Conservation (phyloP, 2,888 invertebrate genomes). For the Abrostola tripartita region DNA sequence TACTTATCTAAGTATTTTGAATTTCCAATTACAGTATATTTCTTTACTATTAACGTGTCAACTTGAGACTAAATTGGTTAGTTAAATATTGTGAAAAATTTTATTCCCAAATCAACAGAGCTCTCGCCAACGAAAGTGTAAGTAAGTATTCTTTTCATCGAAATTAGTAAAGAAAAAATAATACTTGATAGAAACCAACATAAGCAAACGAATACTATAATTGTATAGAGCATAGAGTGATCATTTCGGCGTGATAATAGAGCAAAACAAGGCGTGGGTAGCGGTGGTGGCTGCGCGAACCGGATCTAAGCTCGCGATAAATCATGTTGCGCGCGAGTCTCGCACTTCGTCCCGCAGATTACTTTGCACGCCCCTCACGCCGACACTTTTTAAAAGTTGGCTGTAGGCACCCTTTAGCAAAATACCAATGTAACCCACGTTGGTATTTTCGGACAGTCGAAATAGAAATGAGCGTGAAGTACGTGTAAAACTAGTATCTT, state of each 20-base stretch:
- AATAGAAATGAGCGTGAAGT: not conserved
- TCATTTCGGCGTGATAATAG: conserved; percentile 82
- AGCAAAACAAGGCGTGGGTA: conserved; percentile 82
- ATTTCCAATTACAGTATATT: conserved; percentile 32
- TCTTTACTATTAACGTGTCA: conserved; percentile 24
- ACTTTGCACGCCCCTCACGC: conserved; percentile 53
- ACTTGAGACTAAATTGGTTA: conserved; percentile 11
- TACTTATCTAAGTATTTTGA: conserved; percentile 29
- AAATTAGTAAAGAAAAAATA: conserved; percentile 14
- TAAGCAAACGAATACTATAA: conserved; percentile 65
- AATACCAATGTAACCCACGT: not conserved
- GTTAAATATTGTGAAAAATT: conserved; percentile 18
- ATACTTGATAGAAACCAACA: conserved; percentile 58
- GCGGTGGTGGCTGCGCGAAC: conserved; percentile 74
- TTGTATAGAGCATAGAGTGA: conserved; percentile 72
- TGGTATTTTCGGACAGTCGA: not conserved
- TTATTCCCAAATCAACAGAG: conserved; percentile 26
- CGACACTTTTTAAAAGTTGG: conserved; percentile 51
- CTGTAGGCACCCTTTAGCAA: conserved; percentile 18
- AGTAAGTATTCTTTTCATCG: conserved; percentile 5
- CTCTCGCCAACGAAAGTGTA: conserved; percentile 43
- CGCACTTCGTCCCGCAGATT: conserved; percentile 49
- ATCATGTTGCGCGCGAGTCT: conserved; percentile 74
- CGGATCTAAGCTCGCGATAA: conserved; percentile 84
- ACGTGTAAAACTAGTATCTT: no score